Conservation (phyloP, 2,113 vertebrate species). For the Pipa parva region DNA sequence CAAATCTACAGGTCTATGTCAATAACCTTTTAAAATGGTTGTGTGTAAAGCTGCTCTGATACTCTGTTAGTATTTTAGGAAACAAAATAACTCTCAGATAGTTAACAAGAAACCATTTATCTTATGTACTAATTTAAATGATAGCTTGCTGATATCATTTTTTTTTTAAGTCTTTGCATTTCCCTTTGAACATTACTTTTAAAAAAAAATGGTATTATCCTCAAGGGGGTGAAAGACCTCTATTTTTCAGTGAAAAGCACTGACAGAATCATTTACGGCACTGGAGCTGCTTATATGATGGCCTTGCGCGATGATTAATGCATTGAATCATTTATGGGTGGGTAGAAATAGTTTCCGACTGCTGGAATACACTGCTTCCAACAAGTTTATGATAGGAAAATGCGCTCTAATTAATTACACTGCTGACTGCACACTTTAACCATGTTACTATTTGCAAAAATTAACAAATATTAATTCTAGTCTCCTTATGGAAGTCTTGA, state of each 20-base stretch:
- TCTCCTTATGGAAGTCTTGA: not conserved
- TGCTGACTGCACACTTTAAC: not conserved
- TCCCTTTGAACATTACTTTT: conserved; percentile 7
- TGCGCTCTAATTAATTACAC: conserved; percentile 22
- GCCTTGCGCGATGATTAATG: conserved; percentile 24
- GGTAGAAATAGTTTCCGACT: conserved; percentile 15
- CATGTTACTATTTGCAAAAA: not conserved
- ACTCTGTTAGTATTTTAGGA: not conserved
- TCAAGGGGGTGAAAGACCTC: conserved; percentile 9
- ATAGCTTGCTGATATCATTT: not conserved
- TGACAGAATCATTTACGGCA: conserved; percentile 15
- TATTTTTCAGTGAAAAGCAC: not conserved
- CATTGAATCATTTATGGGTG: conserved; percentile 9
- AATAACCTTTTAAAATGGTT: too few species aligned
- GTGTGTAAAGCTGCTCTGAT: not conserved
- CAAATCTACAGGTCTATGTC: too few species aligned
- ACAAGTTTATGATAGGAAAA: conserved; percentile 17
- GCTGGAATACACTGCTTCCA: conserved; percentile 5
- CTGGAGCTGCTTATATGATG: conserved; percentile 3
- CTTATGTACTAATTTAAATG: not conserved
- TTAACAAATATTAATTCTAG: conserved; percentile 20
- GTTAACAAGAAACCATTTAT: not conserved
- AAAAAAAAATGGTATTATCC: conserved; percentile 4
- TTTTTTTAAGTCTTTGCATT: conserved; percentile 10
- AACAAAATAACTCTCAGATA: not conserved